A percentile compares a stretch with the other conserved stretches of the same genome.
These are phyloP conservation scores for Strigops habroptila DNA, from an alignment of 2,113 vertebrate species.

Conservation along the genomic window DNA sequence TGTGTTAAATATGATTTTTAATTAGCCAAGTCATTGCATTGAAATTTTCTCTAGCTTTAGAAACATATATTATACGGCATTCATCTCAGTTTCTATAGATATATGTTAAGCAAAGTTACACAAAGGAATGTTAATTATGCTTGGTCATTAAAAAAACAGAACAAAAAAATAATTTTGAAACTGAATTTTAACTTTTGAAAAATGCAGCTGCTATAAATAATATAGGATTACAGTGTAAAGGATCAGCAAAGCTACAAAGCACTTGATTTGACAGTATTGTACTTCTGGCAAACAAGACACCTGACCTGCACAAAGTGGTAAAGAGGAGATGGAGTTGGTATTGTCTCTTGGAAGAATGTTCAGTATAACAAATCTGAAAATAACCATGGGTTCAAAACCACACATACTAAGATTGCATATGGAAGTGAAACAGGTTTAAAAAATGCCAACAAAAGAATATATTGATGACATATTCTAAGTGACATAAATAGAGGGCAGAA, in stretches of 20 bases:
- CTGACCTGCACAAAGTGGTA: not conserved
- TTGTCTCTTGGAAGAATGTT: not conserved
- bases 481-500: not conserved
- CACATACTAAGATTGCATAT: not conserved
- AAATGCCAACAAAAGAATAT: not conserved
- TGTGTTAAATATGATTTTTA: not conserved
- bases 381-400: not conserved
- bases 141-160: not conserved
- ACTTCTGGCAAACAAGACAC: not conserved
- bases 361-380: not conserved
- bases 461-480: not conserved
- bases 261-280: not conserved
- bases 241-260: not conserved
- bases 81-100: not conserved
- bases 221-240: not conserved
- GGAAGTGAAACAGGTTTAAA: not conserved
- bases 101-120: not conserved
- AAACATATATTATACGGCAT: not conserved
- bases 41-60: not conserved
- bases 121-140: not conserved
- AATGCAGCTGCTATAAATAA: not conserved
- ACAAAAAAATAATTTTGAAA: not conserved
- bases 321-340: not conserved
- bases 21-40: not conserved
- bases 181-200: not conserved